A percentile compares a stretch with the other conserved stretches of the same genome.
phyloP scores from a whole-genome alignment of 1,140 invertebrate genomes.

The Yoshiicerus persimilis region DNA sequence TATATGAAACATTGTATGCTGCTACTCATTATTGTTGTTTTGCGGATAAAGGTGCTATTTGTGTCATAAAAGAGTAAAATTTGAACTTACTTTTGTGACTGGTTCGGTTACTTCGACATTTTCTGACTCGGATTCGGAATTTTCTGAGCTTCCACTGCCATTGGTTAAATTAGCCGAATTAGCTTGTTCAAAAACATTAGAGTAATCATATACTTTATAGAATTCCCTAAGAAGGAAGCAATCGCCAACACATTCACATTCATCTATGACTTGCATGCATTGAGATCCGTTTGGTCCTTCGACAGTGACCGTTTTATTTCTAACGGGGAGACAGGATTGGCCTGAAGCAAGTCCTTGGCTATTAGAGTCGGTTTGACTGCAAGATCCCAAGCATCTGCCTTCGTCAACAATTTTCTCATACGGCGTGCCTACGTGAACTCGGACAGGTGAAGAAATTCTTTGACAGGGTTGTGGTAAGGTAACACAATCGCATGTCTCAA shows the following conservation, averaged over 20 bases:
- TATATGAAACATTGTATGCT: too few relatives aligned
- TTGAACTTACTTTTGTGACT: not conserved
- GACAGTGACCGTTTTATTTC: constrained; percentile 57
- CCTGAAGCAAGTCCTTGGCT: not conserved
- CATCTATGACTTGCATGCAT: constrained; percentile 46
- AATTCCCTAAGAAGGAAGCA: constrained; percentile 48
- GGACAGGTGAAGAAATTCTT: constrained; percentile 54
- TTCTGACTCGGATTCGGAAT: not conserved
- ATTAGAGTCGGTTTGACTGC: constrained; percentile 51
- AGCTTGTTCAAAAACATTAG: constrained; percentile 8
- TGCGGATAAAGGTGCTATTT: not conserved
- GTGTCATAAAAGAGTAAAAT: not conserved
- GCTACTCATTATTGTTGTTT: too few relatives aligned
- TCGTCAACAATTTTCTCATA: constrained; percentile 58
- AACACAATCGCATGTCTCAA: constrained; percentile 58
- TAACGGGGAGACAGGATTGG: constrained; percentile 53
- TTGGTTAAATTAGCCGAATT: not conserved
- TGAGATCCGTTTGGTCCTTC: constrained; percentile 58
- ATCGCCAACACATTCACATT: constrained; percentile 46
- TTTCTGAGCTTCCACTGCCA: not conserved
- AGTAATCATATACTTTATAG: constrained; percentile 51
- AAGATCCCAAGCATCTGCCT: constrained; percentile 57
- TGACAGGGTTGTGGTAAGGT: constrained; percentile 52
- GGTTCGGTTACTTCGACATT: not conserved
- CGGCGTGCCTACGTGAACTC: constrained; percentile 57